A percentile compares a stretch with the other conserved stretches of the same genome.
phyloP scores from a whole-genome alignment of 23 tunicate genomes.

The Trididemnum nubilum region DNA sequence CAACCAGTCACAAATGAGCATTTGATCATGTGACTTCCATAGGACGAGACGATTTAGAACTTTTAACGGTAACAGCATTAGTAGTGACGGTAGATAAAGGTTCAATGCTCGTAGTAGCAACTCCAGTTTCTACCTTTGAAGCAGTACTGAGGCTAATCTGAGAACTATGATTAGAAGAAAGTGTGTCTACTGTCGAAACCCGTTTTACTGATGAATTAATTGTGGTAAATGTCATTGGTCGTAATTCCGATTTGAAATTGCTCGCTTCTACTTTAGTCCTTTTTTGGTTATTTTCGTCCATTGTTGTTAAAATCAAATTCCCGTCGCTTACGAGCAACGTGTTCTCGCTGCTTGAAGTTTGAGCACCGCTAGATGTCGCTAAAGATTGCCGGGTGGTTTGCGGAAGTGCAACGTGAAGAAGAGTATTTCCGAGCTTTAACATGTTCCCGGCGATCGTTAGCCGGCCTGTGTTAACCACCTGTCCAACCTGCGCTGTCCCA shows the following conservation, averaged over 20 bases:
- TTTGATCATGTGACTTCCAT: constrained; percentile 64
- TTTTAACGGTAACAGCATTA: constrained; percentile 35
- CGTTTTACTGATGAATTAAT: not conserved
- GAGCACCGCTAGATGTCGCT: constrained; percentile 10
- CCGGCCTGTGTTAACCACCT: constrained; percentile 30
- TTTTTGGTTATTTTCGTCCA: constrained; percentile 27
- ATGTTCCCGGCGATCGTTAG: constrained; percentile 52
- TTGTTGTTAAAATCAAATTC: not conserved
- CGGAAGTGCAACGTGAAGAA: constrained; percentile 46
- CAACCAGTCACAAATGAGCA: not conserved
- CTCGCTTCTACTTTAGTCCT: not conserved
- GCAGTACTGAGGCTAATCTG: constrained; percentile 33
- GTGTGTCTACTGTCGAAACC: not conserved
- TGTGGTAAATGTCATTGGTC: constrained; percentile 1
- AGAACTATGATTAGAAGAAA: constrained; percentile 33
- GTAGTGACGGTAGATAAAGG: constrained; percentile 25
- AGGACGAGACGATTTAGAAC: constrained; percentile 48
- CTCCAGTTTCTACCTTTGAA: not conserved
- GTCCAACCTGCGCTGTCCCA: constrained; percentile 10
- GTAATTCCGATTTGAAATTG: constrained; percentile 8
- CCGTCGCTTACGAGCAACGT: constrained; percentile 24
- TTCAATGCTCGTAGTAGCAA: not conserved
- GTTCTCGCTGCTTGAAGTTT: constrained; percentile 1
- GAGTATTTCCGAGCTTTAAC: constrained; percentile 39
- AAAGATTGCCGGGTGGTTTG: not conserved